A percentile compares a stretch with the other conserved stretches of the same genome.
phyloP scores from a whole-genome alignment of 2,888 invertebrate species.

The Apotomis turbidana region DNA sequence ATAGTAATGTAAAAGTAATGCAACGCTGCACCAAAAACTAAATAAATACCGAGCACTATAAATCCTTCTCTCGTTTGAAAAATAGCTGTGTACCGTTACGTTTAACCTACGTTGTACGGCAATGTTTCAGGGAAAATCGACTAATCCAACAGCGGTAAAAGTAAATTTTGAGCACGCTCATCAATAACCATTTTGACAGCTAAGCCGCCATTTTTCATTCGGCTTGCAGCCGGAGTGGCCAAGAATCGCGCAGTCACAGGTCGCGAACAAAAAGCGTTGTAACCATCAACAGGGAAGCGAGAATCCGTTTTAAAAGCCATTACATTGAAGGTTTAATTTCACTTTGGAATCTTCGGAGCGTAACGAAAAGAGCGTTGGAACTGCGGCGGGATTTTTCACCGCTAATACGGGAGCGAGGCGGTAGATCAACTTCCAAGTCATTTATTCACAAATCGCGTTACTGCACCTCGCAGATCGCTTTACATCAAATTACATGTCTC shows the following conservation, averaged over 20 bases:
- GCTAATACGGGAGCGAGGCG: constrained; percentile 60
- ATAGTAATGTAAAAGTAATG: constrained; percentile 37
- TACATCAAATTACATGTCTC: constrained; percentile 69
- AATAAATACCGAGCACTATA: constrained; percentile 33
- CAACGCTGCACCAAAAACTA: constrained; percentile 32
- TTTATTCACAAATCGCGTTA: constrained; percentile 81
- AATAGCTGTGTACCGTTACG: constrained; percentile 34
- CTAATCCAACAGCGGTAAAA: constrained; percentile 73
- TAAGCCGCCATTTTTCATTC: constrained; percentile 78
- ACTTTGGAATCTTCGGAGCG: constrained; percentile 57
- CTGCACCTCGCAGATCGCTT: constrained; percentile 78
- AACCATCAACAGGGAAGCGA: constrained; percentile 64
- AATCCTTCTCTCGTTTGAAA: constrained; percentile 38
- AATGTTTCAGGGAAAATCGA: constrained; percentile 45
- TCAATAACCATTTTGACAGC: constrained; percentile 80
- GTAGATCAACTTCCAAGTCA: constrained; percentile 80
- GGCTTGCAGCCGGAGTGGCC: constrained; percentile 61
- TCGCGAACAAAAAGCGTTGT: constrained; percentile 68
- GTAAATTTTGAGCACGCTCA: constrained; percentile 70
- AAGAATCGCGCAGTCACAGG: constrained; percentile 68
- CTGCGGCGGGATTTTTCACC: constrained; percentile 61
- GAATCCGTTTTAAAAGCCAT: constrained; percentile 61
- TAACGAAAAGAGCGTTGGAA: constrained; percentile 70
- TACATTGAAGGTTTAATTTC: constrained; percentile 71
- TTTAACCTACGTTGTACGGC: constrained; percentile 36